Conservation (phyloP, 2,113 vertebrate species). For the Zeus faber region DNA sequence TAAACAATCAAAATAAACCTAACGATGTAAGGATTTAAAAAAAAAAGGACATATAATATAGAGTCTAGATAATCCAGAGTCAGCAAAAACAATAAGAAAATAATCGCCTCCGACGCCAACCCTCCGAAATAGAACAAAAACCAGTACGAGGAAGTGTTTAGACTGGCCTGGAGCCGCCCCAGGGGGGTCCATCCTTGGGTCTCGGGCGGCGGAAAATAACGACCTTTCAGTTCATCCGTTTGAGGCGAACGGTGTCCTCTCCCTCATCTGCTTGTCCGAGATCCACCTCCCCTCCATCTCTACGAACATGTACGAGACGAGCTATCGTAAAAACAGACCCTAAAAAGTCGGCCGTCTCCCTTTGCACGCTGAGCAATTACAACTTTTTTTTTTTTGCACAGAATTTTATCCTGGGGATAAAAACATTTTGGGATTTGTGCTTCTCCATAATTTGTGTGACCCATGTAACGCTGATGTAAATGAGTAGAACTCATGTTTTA, state of each 20-base stretch:
- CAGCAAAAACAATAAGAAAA: conserved; percentile 35
- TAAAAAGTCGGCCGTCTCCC: too few species aligned
- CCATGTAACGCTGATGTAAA: too few species aligned
- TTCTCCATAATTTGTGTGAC: too few species aligned
- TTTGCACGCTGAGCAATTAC: too few species aligned
- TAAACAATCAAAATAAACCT: too few species aligned
- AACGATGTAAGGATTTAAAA: background rate
- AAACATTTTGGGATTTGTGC: too few species aligned
- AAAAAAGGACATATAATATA: background rate
- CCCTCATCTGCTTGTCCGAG: conserved; percentile 35
- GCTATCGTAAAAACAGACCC: too few species aligned
- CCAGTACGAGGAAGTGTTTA: conserved; percentile 36
- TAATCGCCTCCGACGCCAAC: conserved; percentile 31
- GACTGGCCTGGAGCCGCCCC: conserved; percentile 28
- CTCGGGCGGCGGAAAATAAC: conserved; percentile 45
- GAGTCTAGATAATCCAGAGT: background rate
- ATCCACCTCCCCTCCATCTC: conserved; percentile 58
- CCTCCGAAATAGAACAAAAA: conserved; percentile 27
- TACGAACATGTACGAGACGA: too few species aligned
- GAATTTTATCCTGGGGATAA: too few species aligned
- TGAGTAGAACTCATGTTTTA: too few species aligned
- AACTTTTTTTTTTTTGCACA: too few species aligned
- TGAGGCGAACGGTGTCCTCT: conserved; percentile 19
- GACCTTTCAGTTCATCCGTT: conserved; percentile 47
- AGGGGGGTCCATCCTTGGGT: conserved; percentile 33